Evolutionary conservation across 1,140 invertebrate species (phyloP).

Genomic region (Luehdorfia chinensis): DNA sequence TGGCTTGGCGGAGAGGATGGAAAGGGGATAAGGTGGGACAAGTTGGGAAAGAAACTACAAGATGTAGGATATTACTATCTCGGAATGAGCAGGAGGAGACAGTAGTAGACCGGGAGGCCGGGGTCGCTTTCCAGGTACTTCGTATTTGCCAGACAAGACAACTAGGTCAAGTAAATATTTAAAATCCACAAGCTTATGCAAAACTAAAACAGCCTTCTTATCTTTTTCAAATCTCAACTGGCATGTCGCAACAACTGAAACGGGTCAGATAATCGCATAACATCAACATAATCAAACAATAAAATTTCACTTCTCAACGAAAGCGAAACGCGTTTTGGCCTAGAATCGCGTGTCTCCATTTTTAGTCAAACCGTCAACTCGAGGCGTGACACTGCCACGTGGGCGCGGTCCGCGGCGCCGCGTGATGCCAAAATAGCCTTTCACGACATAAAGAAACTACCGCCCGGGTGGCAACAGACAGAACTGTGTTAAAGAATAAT

Average conservation of each 20-base stretch:
- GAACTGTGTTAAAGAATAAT: constrained; percentile 5
- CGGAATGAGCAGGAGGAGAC: no score
- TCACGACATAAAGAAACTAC: background rate
- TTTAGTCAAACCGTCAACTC: constrained; percentile 3
- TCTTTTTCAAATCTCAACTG: background rate
- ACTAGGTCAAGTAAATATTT: no score
- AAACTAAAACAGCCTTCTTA: no score
- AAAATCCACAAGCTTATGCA: no score
- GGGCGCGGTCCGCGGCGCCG: constrained; percentile 2
- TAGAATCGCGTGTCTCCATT: constrained; percentile 10
- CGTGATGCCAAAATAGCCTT: background rate
- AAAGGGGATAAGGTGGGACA: no score
- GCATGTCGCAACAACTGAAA: constrained; percentile 11
- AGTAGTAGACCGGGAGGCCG: no score
- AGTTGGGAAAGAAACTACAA: no score
- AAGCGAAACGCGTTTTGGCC: constrained; percentile 15
- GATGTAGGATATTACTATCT: no score
- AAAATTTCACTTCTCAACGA: constrained; percentile 15
- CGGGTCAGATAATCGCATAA: constrained; percentile 8
- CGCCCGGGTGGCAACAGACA: constrained; percentile 1
- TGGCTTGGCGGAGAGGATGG: no score
- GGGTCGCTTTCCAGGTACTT: no score
- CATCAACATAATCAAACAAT: constrained; percentile 14
- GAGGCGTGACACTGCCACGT: constrained; percentile 8
- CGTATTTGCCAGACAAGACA: no score